Conservation (phyloP, 2,888 invertebrate genomes). For the Griposia aprilina region DNA sequence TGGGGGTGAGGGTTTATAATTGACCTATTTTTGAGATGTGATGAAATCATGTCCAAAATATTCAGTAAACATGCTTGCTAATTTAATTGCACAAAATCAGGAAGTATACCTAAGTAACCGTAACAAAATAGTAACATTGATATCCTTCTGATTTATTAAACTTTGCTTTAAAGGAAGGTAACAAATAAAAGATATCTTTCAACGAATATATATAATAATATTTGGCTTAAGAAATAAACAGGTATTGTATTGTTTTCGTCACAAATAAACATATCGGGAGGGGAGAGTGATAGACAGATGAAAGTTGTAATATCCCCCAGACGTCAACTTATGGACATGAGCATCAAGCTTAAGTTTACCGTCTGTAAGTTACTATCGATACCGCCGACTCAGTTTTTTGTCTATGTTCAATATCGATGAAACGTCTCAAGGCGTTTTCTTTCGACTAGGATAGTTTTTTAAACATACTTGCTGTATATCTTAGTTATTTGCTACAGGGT, state of each 20-base stretch:
- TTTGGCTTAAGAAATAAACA: slow-evolving; percentile 30
- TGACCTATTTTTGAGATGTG: not conserved
- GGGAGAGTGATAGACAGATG: slow-evolving; percentile 15
- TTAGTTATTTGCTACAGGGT: not conserved
- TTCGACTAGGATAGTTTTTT: slow-evolving; percentile 8
- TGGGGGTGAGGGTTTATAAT: not conserved
- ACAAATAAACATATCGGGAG: slow-evolving; percentile 36
- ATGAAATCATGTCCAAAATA: not conserved
- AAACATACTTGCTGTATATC: slow-evolving; percentile 13
- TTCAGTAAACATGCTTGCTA: not conserved
- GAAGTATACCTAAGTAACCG: not conserved
- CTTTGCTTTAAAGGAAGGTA: no score
- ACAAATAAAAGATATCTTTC: slow-evolving; percentile 21
- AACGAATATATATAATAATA: slow-evolving; percentile 22
- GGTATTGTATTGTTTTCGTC: slow-evolving; percentile 35
- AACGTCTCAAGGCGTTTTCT: slow-evolving; percentile 19
- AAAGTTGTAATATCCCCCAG: slow-evolving; percentile 48
- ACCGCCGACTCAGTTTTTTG: slow-evolving; percentile 45
- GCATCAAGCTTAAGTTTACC: slow-evolving; percentile 29
- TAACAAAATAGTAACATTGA: slow-evolving; percentile 2
- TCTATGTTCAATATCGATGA: slow-evolving; percentile 39
- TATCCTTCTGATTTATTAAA: slow-evolving; percentile 7
- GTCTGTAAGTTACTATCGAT: slow-evolving; percentile 49
- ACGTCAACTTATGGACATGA: slow-evolving; percentile 47
- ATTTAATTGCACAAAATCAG: not conserved